phyloP scores from a whole-genome alignment of 2,113 vertebrate species.

The Psilopogon haemacephalus region DNA sequence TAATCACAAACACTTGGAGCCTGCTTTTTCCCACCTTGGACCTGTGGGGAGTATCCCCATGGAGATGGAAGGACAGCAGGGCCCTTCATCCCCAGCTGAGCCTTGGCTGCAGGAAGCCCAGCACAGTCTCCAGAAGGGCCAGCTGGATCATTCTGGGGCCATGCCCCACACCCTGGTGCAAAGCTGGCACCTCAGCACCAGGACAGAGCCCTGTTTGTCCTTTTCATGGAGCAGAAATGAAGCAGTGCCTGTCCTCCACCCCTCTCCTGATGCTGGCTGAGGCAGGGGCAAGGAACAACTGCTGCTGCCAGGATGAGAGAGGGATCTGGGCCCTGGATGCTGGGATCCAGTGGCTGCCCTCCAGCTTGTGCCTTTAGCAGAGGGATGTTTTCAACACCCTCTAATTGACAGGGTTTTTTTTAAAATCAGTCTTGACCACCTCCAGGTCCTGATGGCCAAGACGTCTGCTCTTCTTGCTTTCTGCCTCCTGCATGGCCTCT shows the following conservation, averaged over 20 bases:
- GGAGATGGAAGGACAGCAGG: not conserved
- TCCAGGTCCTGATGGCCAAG: not conserved
- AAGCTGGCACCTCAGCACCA: not conserved
- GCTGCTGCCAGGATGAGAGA: not conserved
- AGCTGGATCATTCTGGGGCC: rapidly evolving
- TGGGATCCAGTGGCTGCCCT: not conserved
- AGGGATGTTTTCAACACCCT: not conserved
- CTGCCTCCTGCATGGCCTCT: not conserved
- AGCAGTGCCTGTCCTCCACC: not conserved
- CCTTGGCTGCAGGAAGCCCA: not conserved
- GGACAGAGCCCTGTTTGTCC: not conserved
- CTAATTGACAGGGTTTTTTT: not conserved
- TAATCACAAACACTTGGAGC: slow-evolving; percentile 33
- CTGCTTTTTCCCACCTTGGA: not conserved
- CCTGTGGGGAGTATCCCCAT: not conserved
- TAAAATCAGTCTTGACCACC: not conserved
- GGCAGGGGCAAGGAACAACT: not conserved
- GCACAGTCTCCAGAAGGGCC: not conserved
- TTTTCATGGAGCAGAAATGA: not conserved
- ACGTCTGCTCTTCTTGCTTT: not conserved
- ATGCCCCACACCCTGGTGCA: not conserved
- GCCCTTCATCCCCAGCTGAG: not conserved
- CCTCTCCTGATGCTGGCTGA: rapidly evolving
- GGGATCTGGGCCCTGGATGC: rapidly evolving
- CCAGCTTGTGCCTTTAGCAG: not conserved